Base-by-base conservation (phyloP, 2,113 vertebrate species). In the Tyrannus savana region DNA sequence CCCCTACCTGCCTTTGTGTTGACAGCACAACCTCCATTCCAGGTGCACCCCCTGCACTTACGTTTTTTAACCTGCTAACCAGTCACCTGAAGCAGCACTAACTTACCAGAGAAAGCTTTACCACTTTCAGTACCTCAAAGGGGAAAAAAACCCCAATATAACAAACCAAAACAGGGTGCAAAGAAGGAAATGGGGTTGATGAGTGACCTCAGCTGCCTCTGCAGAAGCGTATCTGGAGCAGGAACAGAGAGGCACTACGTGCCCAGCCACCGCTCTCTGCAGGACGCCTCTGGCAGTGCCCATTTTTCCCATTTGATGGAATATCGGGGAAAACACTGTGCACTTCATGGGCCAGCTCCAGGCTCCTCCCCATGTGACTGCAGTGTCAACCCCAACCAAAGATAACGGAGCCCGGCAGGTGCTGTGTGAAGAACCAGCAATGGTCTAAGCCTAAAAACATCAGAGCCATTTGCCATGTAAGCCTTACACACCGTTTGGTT, bases 201-300 rank as follows among this genome's bases (percentile, higher is more conserved):
- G 14, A 74, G 69, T 49, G 84, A 69, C 37, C 46, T 37, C 41
- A 68, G 44, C 19, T 73, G 33, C 28, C 49, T 67, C 72, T 55
- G 78, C 66, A 55, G 58, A 68, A 59, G 9, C 2, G 15, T 18
- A 17, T 23, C 24, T 59, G 41, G 60, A 83, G 66, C 12, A 58
- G 49, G 39, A 58, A 27, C 14, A 56, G 41, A 35, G 62, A n/a
- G 16, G 39, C 21, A 47, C 5, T 47, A 6, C 24, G 46, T 47
- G 67, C 58, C 44, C 0, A 2, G 30, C 25, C 62, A 30, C 23
- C 0, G 0, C 52, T 37, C 71, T 14, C 62, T 7, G 17, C 1
- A 3, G 64, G 23, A 47, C 1, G 1, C 30, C 23, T 41, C 59
- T 4, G 3, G 42, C 42, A 68, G 24, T 46, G 24, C 19, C 39